These are phyloP conservation scores for Chelon auratus DNA, from an alignment of 2,797 vertebrate genomes.

Conservation along the genomic window DNA sequence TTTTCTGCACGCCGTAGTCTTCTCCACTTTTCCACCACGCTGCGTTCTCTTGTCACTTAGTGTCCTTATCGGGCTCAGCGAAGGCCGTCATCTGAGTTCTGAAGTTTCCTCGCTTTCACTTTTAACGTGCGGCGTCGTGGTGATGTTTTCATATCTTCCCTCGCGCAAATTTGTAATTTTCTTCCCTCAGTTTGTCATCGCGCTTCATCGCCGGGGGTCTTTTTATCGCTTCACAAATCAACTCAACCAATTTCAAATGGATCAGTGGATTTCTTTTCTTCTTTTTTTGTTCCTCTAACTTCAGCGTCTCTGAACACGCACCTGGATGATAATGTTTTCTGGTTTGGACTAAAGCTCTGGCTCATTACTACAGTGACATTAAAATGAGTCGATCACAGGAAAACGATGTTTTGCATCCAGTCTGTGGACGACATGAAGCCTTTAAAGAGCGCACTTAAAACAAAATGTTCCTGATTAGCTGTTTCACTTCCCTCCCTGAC, in stretches of 20 bases:
- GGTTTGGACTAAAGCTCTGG: constrained; percentile 27
- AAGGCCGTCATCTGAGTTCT: constrained; percentile 49
- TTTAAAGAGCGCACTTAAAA: background rate
- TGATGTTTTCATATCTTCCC: constrained; percentile 61
- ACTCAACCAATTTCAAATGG: constrained; percentile 60
- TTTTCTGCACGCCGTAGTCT: constrained; percentile 19
- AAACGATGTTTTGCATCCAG: constrained; percentile 2
- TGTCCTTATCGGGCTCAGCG: constrained; percentile 46
- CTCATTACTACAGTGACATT: constrained; percentile 19
- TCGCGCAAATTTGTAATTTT: constrained; percentile 67
- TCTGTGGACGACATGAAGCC: background rate
- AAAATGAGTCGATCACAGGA: constrained; percentile 50
- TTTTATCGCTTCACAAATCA: constrained; percentile 56
- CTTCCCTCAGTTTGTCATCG: constrained; percentile 59
- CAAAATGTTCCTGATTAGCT: background rate
- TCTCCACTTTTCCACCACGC: constrained; percentile 32
- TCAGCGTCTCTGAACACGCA: constrained; percentile 24
- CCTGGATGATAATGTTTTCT: constrained; percentile 44
- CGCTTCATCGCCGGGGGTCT: constrained; percentile 44
- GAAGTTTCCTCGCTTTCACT: constrained; percentile 60
- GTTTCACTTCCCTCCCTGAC: background rate
- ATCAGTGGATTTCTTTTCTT: constrained; percentile 28
- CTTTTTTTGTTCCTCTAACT: background rate
- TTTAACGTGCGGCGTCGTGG: background rate
- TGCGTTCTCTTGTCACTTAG: constrained; percentile 50